phyloP scores from a whole-genome alignment of 2,888 invertebrate species.

The Argyra leucocephala region DNA sequence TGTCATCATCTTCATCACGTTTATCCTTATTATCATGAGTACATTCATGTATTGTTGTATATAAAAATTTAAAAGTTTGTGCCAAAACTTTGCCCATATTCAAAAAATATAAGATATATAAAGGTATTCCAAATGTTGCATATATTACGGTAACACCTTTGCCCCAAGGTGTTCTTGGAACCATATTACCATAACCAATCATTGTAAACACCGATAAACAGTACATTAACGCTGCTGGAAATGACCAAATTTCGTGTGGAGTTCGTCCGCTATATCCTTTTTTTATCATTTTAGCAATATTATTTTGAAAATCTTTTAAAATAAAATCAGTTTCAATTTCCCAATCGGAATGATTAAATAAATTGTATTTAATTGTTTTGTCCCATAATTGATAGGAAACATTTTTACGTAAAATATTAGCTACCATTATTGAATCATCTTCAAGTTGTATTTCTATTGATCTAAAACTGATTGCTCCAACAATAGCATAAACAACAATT shows the following conservation, averaged over 20 bases:
- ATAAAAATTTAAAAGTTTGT: constrained; percentile 69
- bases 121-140: constrained; percentile 77
- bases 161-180: constrained; percentile 72
- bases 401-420: constrained; percentile 48
- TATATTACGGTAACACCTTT: constrained; percentile 76
- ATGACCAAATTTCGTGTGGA: constrained; percentile 68
- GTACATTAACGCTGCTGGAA: constrained; percentile 81
- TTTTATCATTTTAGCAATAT: constrained; percentile 56
- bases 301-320: constrained; percentile 57
- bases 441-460: constrained; percentile 59
- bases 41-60: constrained; percentile 66
- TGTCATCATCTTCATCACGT: constrained; percentile 32
- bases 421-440: constrained; percentile 46
- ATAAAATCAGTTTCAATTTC: constrained; percentile 51
- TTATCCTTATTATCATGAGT: constrained; percentile 44
- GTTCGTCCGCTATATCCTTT: constrained; percentile 62
- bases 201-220: constrained; percentile 81
- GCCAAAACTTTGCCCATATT: constrained; percentile 84
- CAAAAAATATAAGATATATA: constrained; percentile 77
- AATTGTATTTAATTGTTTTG: constrained; percentile 55
- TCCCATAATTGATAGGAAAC: constrained; percentile 61
- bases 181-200: constrained; percentile 84
- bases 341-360: constrained; percentile 60
- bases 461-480: constrained; percentile 74
- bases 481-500: constrained; percentile 76